These are phyloP conservation scores for Lycocorax pyrrhopterus DNA, from an alignment of 2,113 vertebrate genomes.

Conservation along the genomic window DNA sequence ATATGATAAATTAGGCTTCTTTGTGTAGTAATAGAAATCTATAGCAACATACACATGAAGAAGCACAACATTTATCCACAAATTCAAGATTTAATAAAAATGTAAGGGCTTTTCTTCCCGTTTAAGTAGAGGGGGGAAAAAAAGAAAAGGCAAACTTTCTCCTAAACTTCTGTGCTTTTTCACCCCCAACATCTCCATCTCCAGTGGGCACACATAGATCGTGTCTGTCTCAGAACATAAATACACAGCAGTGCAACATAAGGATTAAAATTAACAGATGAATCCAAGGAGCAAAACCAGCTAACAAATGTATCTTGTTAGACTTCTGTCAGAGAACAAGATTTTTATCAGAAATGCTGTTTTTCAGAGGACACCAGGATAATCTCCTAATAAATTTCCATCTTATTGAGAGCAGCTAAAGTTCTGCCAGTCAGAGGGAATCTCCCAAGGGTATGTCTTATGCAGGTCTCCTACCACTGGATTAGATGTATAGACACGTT, in stretches of 20 bases:
- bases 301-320: conserved; percentile 70
- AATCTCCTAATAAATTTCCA: conserved; percentile 73
- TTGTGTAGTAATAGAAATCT: neutral
- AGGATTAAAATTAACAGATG: conserved; percentile 26
- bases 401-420: conserved; percentile 45
- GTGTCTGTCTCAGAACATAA: conserved; percentile 7
- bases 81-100: neutral
- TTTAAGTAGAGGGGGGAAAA: neutral
- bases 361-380: conserved; percentile 67
- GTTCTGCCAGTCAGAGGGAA: conserved; percentile 42
- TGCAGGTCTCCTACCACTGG: neutral
- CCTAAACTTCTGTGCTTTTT: neutral
- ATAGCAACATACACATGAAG: neutral
- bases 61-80: neutral
- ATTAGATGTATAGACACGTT: conserved; percentile 3
- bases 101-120: neutral
- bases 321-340: conserved; percentile 64
- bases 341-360: conserved; percentile 72
- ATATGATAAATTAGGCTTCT: neutral
- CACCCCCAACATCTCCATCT: neutral
- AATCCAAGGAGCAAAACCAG: conserved; percentile 41
- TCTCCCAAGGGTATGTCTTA: conserved; percentile 16
- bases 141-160: neutral
- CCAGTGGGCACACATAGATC: conserved; percentile 1
- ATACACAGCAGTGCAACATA: neutral